Percentiles rank a stretch among this genome's conserved stretches.
phyloP scores from a whole-genome alignment of 1,140 invertebrate genomes.

The Drosophila gunungcola region DNA sequence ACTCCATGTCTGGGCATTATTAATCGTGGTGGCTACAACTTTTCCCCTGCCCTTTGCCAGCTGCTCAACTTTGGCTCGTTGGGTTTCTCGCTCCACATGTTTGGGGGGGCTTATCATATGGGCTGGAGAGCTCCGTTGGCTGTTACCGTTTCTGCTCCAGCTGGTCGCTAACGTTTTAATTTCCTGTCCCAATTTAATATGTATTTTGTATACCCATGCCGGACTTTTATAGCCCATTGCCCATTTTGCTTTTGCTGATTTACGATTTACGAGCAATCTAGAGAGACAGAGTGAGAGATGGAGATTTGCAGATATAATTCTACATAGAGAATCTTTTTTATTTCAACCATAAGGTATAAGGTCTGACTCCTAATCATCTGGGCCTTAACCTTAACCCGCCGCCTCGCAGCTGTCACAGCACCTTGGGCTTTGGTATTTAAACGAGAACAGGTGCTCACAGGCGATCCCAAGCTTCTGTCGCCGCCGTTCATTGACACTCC shows the following conservation, averaged over 20 bases:
- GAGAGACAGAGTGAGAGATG: neutral
- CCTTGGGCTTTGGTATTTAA: constrained; percentile 35
- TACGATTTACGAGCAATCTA: constrained; percentile 36
- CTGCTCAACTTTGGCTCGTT: constrained; percentile 47
- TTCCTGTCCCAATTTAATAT: constrained; percentile 63
- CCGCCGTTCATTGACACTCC: constrained; percentile 63
- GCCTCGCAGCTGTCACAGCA: constrained; percentile 33
- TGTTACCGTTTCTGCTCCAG: constrained; percentile 52
- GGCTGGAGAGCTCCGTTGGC: constrained; percentile 17
- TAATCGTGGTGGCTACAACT: constrained; percentile 45
- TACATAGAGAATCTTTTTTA: constrained; percentile 1
- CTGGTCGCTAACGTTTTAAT: constrained; percentile 60
- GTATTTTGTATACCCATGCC: constrained; percentile 22
- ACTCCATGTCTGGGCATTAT: constrained; percentile 51
- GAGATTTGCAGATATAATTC: constrained; percentile 7
- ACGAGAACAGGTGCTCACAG: constrained; percentile 41
- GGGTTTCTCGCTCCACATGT: constrained; percentile 48
- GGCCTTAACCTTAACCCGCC: constrained; percentile 32
- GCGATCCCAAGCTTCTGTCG: constrained; percentile 5
- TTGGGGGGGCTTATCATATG: constrained; percentile 42
- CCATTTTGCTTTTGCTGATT: constrained; percentile 30
- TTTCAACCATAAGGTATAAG: constrained; percentile 12
- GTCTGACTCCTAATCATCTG: constrained; percentile 36
- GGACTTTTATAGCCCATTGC: constrained; percentile 21
- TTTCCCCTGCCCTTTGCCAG: constrained; percentile 29